Evolutionary conservation across 2,113 vertebrate species (phyloP), one percentile per base, ranked within the genome.

Genomic region (Lycaon pictus): DNA sequence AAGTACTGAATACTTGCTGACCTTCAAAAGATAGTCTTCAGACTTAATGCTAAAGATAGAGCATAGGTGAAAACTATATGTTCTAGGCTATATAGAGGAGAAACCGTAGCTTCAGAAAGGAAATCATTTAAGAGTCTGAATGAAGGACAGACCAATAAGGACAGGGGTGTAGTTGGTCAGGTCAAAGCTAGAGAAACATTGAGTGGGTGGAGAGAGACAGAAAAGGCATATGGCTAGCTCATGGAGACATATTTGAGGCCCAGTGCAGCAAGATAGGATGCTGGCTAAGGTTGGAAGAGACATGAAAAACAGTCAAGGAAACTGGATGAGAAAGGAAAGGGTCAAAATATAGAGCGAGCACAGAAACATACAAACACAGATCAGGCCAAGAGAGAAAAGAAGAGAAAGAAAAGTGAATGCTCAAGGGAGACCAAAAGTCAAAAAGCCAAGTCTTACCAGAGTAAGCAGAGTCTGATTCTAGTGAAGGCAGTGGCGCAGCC

Each of bases 81-180:
- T 71, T 94, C 43, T 74, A 51, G 80, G 65, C 80, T 62, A 76
- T 85, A 53, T 51, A 55, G 29, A 48, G 3, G 71, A 90, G 67
- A 93, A 81, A 80, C 53, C 60, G 9, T 91, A 93, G 32, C 55
- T 76, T 92, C 48, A 96, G 90, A 92, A 65, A 83, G 29, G 90
- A 69, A 63, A 82, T 83, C 86, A 71, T 86, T 93, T 83, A 58
- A 77, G 69, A 83, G 67, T 69, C 58, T 90, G 35, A 58, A 37
- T 85, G n/a, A 88, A 94, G 25, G 69, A 93, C 60, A 77, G 17
- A 71, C 16, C 63, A 60, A 60, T 86, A 69, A 95, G 71, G 58
- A 81, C 35, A 67, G 9, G 60, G 7, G 60, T 93, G 11, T 55
- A 55, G 51, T 48, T 91, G 22, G 17, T 60, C 17, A 84, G 32